Percentiles rank a stretch among this genome's conserved stretches.
Evolutionary conservation across 1,140 invertebrate species (phyloP).

Genomic region (Venustaconcha ellipsiformis): DNA sequence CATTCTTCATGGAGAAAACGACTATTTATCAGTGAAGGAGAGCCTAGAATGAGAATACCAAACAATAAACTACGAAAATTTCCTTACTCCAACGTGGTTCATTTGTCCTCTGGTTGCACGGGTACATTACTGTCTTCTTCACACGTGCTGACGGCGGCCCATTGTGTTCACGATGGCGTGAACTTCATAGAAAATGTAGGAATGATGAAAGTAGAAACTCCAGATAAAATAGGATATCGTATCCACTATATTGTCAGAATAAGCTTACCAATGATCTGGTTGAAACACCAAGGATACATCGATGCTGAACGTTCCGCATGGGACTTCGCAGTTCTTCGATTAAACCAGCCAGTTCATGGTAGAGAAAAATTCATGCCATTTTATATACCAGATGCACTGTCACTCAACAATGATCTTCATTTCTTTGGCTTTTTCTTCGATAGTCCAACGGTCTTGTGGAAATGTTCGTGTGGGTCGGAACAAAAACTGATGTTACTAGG

Average conservation of each 20-base stretch:
- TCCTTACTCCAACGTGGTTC: constrained; percentile 53
- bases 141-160: constrained; percentile 55
- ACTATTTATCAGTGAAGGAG: no score
- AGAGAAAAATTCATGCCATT: constrained; percentile 45
- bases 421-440: constrained; percentile 47
- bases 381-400: constrained; percentile 39
- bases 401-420: constrained; percentile 39
- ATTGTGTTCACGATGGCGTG: constrained; percentile 53
- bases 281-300: constrained; percentile 19
- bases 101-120: constrained; percentile 54
- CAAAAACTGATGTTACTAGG: constrained; percentile 39
- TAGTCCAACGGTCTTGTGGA: constrained; percentile 29
- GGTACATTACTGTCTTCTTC: constrained; percentile 52
- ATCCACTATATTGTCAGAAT: constrained; percentile 54
- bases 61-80: constrained; percentile 34
- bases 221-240: constrained; percentile 42
- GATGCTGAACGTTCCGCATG: constrained; percentile 31
- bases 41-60: no score
- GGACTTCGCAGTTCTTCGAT: constrained; percentile 52
- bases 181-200: constrained; percentile 44
- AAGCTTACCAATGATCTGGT: constrained; percentile 47
- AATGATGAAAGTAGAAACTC: constrained; percentile 50
- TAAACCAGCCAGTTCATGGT: constrained; percentile 42
- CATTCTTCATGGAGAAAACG: no score
- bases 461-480: constrained; percentile 35